Conservation (phyloP, 2,113 vertebrate genomes). For the Tragelaphus scriptus region DNA sequence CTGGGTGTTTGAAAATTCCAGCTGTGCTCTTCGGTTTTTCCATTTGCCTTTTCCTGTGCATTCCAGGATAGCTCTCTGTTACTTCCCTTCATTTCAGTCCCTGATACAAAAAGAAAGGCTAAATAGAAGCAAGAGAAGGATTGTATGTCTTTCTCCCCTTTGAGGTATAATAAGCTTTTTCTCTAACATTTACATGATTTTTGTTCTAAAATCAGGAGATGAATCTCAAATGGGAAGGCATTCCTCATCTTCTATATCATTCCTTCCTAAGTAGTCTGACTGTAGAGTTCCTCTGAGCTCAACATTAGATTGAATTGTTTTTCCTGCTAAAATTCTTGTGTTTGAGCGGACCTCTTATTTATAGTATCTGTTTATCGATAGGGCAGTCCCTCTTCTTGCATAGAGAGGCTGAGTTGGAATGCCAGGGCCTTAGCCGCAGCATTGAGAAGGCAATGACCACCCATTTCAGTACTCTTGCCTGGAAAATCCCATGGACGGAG, state of each 20-base stretch:
- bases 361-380: neutral
- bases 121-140: neutral
- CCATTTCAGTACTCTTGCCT: too few relatives aligned
- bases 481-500: too few relatives aligned
- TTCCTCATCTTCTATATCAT: neutral
- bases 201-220: neutral
- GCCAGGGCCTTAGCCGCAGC: neutral
- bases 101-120: neutral
- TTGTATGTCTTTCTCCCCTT: neutral
- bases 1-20: neutral
- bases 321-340: neutral
- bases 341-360: neutral
- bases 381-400: neutral
- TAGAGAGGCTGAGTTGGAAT: neutral
- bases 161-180: neutral
- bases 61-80: neutral
- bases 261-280: neutral
- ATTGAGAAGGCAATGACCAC: neutral
- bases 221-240: neutral
- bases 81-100: neutral
- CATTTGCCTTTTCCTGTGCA: neutral
- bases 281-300: neutral
- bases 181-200: neutral
- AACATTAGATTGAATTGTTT: neutral
- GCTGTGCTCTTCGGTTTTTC: neutral